Conservation (phyloP, 2,888 invertebrate species). For the Lasioglossum vierecki region DNA sequence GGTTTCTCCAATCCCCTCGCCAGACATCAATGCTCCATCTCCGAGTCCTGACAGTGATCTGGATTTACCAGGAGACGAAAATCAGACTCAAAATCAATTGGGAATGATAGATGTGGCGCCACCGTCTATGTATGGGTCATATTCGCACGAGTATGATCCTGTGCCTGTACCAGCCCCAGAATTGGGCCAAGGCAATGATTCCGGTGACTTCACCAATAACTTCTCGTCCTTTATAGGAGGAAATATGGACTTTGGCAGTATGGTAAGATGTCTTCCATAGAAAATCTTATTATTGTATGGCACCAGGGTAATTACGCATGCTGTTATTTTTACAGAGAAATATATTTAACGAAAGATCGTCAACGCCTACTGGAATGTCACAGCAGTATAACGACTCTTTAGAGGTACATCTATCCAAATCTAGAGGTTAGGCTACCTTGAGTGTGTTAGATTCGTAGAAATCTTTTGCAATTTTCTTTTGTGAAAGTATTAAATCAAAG, state of each 20-base stretch:
- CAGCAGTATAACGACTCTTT: slow-evolving; percentile 79
- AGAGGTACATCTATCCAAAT: slow-evolving; percentile 73
- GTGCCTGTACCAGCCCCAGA: slow-evolving; percentile 79
- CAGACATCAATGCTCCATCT: slow-evolving; percentile 89
- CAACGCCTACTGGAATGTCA: slow-evolving; percentile 75
- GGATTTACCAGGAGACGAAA: slow-evolving; percentile 88
- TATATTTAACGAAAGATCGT: slow-evolving; percentile 80
- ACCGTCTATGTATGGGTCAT: slow-evolving; percentile 81
- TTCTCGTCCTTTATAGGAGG: slow-evolving; percentile 88
- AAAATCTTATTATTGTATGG: neutral
- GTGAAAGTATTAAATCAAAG: too few relatives aligned
- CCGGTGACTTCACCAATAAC: slow-evolving; percentile 85
- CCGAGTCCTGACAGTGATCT: slow-evolving; percentile 93
- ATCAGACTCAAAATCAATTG: slow-evolving; percentile 74
- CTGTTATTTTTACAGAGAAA: slow-evolving; percentile 77
- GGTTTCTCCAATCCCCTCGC: slow-evolving; percentile 86
- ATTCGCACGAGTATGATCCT: slow-evolving; percentile 81
- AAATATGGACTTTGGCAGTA: slow-evolving; percentile 86
- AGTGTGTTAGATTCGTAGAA: neutral
- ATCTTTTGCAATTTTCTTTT: neutral
- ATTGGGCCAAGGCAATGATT: slow-evolving; percentile 71
- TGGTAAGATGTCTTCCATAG: slow-evolving; percentile 75
- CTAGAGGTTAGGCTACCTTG: neutral
- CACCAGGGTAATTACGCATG: neutral
- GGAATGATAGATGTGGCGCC: slow-evolving; percentile 79